Evolutionary conservation across 2,888 invertebrate species (phyloP).

Genomic region (Tipula vernalis): DNA sequence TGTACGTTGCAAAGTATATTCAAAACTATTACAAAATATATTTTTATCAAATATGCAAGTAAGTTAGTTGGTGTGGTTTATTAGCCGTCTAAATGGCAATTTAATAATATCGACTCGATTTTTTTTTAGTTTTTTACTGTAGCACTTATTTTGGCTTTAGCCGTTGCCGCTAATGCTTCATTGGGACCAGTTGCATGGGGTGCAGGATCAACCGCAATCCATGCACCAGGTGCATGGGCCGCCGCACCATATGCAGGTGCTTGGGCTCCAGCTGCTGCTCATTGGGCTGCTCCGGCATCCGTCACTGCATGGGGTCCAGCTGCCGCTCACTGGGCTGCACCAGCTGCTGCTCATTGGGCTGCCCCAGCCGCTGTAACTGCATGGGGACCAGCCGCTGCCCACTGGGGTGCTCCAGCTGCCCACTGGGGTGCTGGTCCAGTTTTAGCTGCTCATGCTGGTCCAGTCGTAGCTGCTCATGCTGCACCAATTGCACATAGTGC

Average conservation of each 20-base stretch:
- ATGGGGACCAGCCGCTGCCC: conserved; percentile 22
- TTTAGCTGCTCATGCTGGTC: conserved; percentile 33
- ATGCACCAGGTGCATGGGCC: conserved; percentile 8
- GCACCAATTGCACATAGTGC: background rate
- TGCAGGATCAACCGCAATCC: background rate
- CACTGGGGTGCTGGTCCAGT: conserved; percentile 27
- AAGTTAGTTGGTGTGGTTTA: background rate
- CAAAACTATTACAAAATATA: background rate
- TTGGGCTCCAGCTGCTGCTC: conserved; percentile 14
- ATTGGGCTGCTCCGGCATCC: conserved; percentile 16
- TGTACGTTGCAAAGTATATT: background rate
- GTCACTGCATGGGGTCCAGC: conserved; percentile 14
- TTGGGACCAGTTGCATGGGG: conserved; percentile 20
- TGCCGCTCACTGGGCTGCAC: conserved; percentile 13
- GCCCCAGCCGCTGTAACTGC: conserved; percentile 15
- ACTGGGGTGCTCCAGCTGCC: conserved; percentile 15
- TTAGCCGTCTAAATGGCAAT: background rate
- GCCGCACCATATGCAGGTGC: conserved; percentile 15
- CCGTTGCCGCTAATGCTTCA: conserved; percentile 31
- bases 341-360: background rate
- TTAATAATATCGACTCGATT: background rate
- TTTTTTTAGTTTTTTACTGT: conserved; percentile 25
- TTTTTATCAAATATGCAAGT: background rate
- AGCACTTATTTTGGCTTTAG: conserved; percentile 32
- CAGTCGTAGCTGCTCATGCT: background rate